phyloP scores from a whole-genome alignment of 2,888 invertebrate species.

The Meghimatium bilineatum region DNA sequence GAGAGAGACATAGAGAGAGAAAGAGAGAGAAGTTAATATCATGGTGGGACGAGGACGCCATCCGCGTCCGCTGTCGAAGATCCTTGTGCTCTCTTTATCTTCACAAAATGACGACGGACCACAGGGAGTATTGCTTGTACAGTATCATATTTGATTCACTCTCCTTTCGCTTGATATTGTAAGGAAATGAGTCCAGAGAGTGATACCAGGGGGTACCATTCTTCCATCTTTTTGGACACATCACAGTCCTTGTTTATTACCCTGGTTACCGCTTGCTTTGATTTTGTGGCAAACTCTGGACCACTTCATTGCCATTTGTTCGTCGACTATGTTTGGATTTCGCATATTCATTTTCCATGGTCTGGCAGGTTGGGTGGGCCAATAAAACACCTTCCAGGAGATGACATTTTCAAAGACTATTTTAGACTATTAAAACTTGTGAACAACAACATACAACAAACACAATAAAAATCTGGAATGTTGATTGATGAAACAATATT shows the following conservation, averaged over 20 bases:
- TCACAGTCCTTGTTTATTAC: slow-evolving; percentile 7
- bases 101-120: background rate
- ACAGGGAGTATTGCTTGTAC: background rate
- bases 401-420: background rate
- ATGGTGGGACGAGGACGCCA: background rate
- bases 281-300: background rate
- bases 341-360: background rate
- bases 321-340: background rate
- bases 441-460: no score
- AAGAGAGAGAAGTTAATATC: no score
- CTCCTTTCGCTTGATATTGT: background rate
- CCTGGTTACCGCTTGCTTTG: background rate
- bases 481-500: no score
- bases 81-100: background rate
- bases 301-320: background rate
- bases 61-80: no score
- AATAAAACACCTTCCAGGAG: no score
- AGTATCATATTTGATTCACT: background rate
- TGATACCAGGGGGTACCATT: background rate
- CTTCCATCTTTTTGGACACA: background rate
- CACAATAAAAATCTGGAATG: no score
- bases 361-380: slow-evolving; percentile 3
- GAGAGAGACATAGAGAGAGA: no score
- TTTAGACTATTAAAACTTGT: no score
- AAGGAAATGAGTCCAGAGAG: background rate